These are phyloP conservation scores for Andrena marginata DNA, from an alignment of 2,888 invertebrate genomes.

Conservation along the genomic window DNA sequence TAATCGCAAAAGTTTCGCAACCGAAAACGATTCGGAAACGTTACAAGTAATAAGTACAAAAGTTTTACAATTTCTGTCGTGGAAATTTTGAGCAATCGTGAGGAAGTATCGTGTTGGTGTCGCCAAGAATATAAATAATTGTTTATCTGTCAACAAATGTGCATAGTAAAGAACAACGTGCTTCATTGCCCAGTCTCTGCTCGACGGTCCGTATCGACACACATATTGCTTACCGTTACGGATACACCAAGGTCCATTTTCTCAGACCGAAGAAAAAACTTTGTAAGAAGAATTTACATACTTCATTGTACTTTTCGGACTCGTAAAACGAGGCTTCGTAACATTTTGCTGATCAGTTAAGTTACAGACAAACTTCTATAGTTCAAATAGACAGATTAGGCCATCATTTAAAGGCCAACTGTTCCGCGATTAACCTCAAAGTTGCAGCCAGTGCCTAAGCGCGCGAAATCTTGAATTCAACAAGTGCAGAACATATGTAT, in stretches of 20 bases:
- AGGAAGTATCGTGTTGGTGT: slow-evolving; percentile 33
- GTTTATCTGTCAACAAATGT: slow-evolving; percentile 38
- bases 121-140: slow-evolving; percentile 29
- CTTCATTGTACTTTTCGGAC: slow-evolving; percentile 3
- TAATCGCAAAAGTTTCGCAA: slow-evolving; percentile 52
- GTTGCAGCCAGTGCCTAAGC: neutral
- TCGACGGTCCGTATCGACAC: slow-evolving; percentile 11
- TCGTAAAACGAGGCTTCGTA: neutral
- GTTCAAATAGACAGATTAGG: neutral
- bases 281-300: slow-evolving; percentile 20
- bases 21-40: slow-evolving; percentile 46
- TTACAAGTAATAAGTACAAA: slow-evolving; percentile 64
- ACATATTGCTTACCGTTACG: slow-evolving; percentile 46
- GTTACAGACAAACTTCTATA: neutral
- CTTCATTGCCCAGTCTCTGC: slow-evolving; percentile 46
- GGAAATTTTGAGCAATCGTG: slow-evolving; percentile 47
- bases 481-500: neutral
- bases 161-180: slow-evolving; percentile 54
- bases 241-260: slow-evolving; percentile 30
- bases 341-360: neutral
- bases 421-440: neutral
- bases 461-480: neutral
- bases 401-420: neutral
- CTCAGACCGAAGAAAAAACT: neutral
- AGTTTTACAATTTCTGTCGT: slow-evolving; percentile 53